Conservation (phyloP, 2,888 invertebrate genomes). For the Caenorhabditis panamensis region DNA sequence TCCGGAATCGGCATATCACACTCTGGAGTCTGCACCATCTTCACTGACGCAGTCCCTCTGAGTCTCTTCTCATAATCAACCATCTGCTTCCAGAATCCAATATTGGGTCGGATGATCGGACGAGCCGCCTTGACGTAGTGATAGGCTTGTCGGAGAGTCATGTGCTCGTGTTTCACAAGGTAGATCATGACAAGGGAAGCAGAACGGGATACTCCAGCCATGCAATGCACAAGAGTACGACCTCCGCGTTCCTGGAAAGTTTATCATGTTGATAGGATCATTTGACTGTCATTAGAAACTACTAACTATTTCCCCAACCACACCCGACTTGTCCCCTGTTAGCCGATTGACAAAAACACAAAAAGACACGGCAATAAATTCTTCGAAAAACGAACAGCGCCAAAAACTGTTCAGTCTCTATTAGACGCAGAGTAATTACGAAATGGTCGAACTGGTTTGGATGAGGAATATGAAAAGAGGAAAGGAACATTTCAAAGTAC, state of each 20-base stretch:
- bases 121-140: slow-evolving; percentile 84
- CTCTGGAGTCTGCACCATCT: slow-evolving; percentile 77
- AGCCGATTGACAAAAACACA: too few relatives aligned
- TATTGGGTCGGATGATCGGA: slow-evolving; percentile 91
- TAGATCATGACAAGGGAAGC: slow-evolving; percentile 91
- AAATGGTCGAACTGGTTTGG: too few relatives aligned
- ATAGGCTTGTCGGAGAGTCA: slow-evolving; percentile 85
- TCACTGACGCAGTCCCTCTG: slow-evolving; percentile 65
- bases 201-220: slow-evolving; percentile 92
- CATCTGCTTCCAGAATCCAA: slow-evolving; percentile 92
- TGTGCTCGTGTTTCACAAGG: slow-evolving; percentile 89
- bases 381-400: too few relatives aligned
- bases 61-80: slow-evolving; percentile 87
- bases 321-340: too few relatives aligned
- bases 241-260: slow-evolving; percentile 83
- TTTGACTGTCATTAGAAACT: too few relatives aligned
- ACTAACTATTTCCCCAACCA: too few relatives aligned
- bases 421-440: too few relatives aligned
- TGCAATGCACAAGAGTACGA: slow-evolving; percentile 90
- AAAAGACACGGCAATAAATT: too few relatives aligned
- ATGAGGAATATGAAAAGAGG: neutral
- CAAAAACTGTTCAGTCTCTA: too few relatives aligned
- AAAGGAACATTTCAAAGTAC: neutral
- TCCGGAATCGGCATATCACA: slow-evolving; percentile 80
- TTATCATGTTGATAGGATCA: neutral